phyloP scores from a whole-genome alignment of 2,113 vertebrate genomes.

The Scopus umbretta region DNA sequence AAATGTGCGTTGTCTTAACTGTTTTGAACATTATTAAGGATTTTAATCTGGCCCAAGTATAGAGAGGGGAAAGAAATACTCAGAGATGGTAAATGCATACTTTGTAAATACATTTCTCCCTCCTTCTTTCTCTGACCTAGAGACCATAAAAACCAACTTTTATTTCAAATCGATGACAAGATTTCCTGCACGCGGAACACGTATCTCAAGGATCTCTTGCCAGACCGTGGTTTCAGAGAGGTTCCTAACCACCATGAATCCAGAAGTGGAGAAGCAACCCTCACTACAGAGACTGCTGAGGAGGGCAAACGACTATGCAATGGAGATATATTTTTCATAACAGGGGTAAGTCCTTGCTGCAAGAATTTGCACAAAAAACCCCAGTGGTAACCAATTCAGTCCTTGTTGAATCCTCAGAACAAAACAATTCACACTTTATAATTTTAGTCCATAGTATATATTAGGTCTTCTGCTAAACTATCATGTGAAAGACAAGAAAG shows the following conservation, averaged over 20 bases:
- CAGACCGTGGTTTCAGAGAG: fast-evolving
- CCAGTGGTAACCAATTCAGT: neutral
- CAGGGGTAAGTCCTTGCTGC: constrained; percentile 44
- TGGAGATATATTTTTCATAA: constrained; percentile 85
- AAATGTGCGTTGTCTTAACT: neutral
- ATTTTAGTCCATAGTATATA: neutral
- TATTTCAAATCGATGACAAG: constrained; percentile 77
- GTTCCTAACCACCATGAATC: neutral
- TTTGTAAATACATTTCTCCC: neutral
- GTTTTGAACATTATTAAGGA: neutral
- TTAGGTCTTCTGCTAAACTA: neutral
- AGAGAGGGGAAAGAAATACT: neutral
- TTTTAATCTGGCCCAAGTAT: neutral
- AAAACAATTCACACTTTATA: neutral
- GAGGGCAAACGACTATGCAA: constrained; percentile 76
- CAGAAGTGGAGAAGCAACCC: neutral
- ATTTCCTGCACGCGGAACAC: constrained; percentile 79
- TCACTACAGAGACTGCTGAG: neutral
- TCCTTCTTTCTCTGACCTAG: constrained; percentile 24
- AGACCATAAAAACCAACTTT: constrained; percentile 50
- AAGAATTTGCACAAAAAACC: neutral
- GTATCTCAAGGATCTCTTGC: constrained; percentile 65
- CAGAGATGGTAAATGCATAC: neutral
- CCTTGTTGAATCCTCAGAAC: neutral
- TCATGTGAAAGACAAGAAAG: neutral